Conservation (phyloP, 2,797 vertebrate species). For the Leptoclinus maculatus region DNA sequence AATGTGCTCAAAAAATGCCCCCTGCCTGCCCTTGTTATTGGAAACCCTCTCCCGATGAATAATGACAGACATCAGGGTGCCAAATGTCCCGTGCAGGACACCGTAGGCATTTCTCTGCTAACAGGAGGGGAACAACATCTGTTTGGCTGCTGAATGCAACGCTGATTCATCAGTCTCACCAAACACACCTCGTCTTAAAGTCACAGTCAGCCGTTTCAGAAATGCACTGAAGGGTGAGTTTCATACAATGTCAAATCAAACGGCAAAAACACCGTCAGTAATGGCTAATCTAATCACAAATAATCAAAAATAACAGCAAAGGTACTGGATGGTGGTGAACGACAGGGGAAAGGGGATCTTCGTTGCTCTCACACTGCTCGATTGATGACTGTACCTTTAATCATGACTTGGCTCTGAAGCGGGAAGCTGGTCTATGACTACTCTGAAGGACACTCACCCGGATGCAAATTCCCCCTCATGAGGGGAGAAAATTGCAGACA, state of each 20-base stretch:
- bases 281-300: slow-evolving; percentile 31
- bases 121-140: slow-evolving; percentile 84
- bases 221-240: slow-evolving; percentile 32
- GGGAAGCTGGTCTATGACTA: slow-evolving; percentile 44
- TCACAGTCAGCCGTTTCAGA: slow-evolving; percentile 70
- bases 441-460: slow-evolving; percentile 67
- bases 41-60: slow-evolving; percentile 83
- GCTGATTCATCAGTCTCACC: slow-evolving; percentile 81
- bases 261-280: slow-evolving; percentile 22
- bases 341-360: not conserved
- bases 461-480: slow-evolving; percentile 49
- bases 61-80: slow-evolving; percentile 85
- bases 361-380: slow-evolving; percentile 13
- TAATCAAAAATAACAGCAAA: slow-evolving; percentile 24
- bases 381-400: slow-evolving; percentile 60
- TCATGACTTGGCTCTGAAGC: slow-evolving; percentile 46
- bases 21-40: slow-evolving; percentile 85
- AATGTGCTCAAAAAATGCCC: slow-evolving; percentile 80
- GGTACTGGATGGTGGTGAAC: slow-evolving; percentile 9
- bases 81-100: slow-evolving; percentile 87
- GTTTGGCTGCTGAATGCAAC: slow-evolving; percentile 80
- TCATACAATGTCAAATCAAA: slow-evolving; percentile 52
- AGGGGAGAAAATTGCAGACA: slow-evolving; percentile 60
- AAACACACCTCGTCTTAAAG: slow-evolving; percentile 75
- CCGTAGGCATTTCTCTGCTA: slow-evolving; percentile 77